Evolutionary conservation across 2,888 invertebrate species (phyloP), one percentile per base, ranked within the genome.

Genomic region (Archips xylosteana): DNA sequence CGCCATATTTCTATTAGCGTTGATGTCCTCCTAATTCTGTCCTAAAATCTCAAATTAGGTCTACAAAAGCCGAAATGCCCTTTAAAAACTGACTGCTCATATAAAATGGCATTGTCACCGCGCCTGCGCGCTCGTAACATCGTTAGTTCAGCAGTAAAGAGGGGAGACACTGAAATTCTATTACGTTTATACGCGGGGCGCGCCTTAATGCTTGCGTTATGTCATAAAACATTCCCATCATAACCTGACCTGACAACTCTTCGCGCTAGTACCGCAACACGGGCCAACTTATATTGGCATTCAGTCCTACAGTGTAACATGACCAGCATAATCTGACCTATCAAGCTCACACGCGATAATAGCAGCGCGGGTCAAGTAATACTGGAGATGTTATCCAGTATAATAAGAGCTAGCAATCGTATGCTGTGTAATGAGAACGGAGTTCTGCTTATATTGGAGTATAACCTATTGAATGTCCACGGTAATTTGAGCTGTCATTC

Each of bases 91-190:
- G n/a, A 60, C 60, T 65, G 65, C 65, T 65, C 68, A 69, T 60
- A 60, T 69, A 73, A 71, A 71, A 68, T 60, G 68, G 39, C 73
- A 69, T 63, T 69, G 73, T 68, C 73, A 73, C 62, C 3, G 75
- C 76, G 76, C 76, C 51, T 51, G 75, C 76, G 76, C 76, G 73
- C 42, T 23, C 49, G 69, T 76, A 76, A 76, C 73, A 70, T 76
- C 76, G 76, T 76, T 76, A 76, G 73, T 73, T 69, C 68, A 59
- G 73, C 73, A 63, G 73, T 73, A 69, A 73, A 73, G 73, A 73
- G 76, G 71, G 74, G 74, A 71, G 74, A 72, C 75, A 73, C 64
- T 76, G 76, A 74, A 76, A 76, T 76, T 76, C 76, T 76, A 76
- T 76, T 76, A 76, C 74, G 64, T 74, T 75, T 75, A 75, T 75